Base-by-base conservation (phyloP, 2,113 vertebrate genomes). In the Oncorhynchus keta region DNA sequence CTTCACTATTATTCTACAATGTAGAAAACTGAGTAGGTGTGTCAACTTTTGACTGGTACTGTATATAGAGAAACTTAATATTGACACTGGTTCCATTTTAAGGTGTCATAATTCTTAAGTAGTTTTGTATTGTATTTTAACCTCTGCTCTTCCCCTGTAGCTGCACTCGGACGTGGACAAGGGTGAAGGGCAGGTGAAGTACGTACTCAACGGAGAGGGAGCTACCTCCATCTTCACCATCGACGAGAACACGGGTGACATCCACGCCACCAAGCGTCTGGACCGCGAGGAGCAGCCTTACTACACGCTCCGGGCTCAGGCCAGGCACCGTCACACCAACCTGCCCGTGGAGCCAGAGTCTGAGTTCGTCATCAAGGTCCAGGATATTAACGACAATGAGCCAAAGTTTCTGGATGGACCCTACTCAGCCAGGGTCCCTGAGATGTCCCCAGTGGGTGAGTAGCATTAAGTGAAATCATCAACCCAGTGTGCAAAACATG, bases 101-200 rank as follows among this genome's bases (percentile, higher is more conserved):
- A 11, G 39, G 39, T 45, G 39, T 45, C 39, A 45, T 45, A 3
- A 11, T 45, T 45, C 39, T 9, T 11, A 11, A 11, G 9, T 45
- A 1, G 51, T 55, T 14, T 55, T 55, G 14, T 55, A 5, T 18
- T 18, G 51, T 55, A 55, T 55, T 11, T 18, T 55, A 55, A 55
- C 51, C 51, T 18, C 3, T 18, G 16, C 51, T 61, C 6, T 72
- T n/a, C 66, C 26, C 8, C 1, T 69, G 2, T 93, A 98, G 97
- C 94, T 98, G 82, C 97, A 98, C 93, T 98, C 96, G 67, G 96
- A 98, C 79, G 92, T 96, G 91, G 96, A 98, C 88, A 95, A 94
- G 92, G 97, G 96, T 82, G 95, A 96, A 71, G 94, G 95, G 67
- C 93, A 93, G 76, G 95, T 98, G 86, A 97, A 94, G 91, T 98